These are phyloP conservation scores for Tarsius wallacei DNA, from an alignment of 2,797 vertebrate species.

Conservation along the genomic window DNA sequence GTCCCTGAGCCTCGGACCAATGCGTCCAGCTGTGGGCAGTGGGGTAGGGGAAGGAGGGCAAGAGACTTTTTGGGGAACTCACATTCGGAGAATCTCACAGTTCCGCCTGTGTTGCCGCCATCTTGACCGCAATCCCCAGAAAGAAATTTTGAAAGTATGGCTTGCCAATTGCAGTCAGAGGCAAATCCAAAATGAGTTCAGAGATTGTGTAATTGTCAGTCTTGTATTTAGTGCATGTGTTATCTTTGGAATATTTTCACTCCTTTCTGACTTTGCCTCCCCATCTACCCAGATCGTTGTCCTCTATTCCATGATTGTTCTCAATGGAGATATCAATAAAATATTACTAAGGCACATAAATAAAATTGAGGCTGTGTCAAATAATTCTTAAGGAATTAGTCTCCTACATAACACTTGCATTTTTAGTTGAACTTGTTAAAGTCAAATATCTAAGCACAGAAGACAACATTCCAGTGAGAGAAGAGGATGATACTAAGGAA, in stretches of 20 bases:
- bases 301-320: not conserved
- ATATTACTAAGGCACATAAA: not conserved
- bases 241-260: conserved; percentile 15
- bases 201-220: not conserved
- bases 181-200: not conserved
- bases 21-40: too few relatives aligned
- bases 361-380: not conserved
- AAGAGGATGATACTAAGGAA: not conserved
- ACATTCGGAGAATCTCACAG: too few relatives aligned
- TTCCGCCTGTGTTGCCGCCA: too few relatives aligned
- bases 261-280: not conserved
- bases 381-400: conserved; percentile 28
- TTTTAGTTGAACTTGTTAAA: not conserved
- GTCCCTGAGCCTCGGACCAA: too few relatives aligned
- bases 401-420: not conserved
- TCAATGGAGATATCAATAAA: not conserved
- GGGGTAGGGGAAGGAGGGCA: too few relatives aligned
- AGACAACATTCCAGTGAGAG: not conserved
- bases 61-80: too few relatives aligned
- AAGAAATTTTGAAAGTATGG: not conserved
- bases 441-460: not conserved
- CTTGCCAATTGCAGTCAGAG: not conserved
- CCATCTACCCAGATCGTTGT: not conserved
- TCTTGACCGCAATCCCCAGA: too few relatives aligned
- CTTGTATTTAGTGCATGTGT: not conserved